Evolutionary conservation across 1,140 invertebrate species (phyloP).

Genomic region (Musca domestica): DNA sequence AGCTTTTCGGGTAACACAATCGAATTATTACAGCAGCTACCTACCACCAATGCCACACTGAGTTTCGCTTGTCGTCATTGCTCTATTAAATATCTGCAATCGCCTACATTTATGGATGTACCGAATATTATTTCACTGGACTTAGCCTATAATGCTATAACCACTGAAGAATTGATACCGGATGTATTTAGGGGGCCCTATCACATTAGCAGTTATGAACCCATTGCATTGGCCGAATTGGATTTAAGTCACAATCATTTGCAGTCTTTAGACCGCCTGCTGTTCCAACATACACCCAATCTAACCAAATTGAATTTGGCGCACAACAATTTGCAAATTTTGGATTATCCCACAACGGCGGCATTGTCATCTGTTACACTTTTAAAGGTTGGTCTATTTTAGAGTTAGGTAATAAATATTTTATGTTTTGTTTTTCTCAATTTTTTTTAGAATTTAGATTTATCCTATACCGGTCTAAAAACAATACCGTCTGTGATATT

Average conservation of each 20-base stretch:
- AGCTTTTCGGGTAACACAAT: constrained; percentile 55
- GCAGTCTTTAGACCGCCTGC: constrained; percentile 63
- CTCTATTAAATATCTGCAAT: constrained; percentile 59
- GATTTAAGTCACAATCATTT: constrained; percentile 69
- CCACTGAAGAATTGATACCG: constrained; percentile 59
- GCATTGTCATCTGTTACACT: constrained; percentile 61
- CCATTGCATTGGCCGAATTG: constrained; percentile 63
- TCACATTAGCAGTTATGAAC: constrained; percentile 60
- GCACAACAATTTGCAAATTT: constrained; percentile 65
- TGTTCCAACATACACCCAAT: constrained; percentile 70
- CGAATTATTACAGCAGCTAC: constrained; percentile 50
- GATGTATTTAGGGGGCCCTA: constrained; percentile 64
- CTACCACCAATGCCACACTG: constrained; percentile 46
- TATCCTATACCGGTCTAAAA: constrained; percentile 60
- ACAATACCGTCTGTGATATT: constrained; percentile 56
- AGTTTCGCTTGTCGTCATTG: constrained; percentile 56
- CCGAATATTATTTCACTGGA: constrained; percentile 66
- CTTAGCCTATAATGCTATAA: constrained; percentile 68
- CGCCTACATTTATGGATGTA: constrained; percentile 64
- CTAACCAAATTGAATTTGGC: constrained; percentile 66
- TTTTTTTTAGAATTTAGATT: constrained; percentile 57
- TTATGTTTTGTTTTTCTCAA: not conserved
- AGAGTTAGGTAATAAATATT: too few species aligned
- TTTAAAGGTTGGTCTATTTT: constrained; percentile 54
- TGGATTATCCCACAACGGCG: constrained; percentile 62